A percentile compares a stretch with the other conserved stretches of the same genome.
These are phyloP conservation scores for Megaceryle maxima DNA, from an alignment of 2,113 vertebrate species.

Conservation along the genomic window DNA sequence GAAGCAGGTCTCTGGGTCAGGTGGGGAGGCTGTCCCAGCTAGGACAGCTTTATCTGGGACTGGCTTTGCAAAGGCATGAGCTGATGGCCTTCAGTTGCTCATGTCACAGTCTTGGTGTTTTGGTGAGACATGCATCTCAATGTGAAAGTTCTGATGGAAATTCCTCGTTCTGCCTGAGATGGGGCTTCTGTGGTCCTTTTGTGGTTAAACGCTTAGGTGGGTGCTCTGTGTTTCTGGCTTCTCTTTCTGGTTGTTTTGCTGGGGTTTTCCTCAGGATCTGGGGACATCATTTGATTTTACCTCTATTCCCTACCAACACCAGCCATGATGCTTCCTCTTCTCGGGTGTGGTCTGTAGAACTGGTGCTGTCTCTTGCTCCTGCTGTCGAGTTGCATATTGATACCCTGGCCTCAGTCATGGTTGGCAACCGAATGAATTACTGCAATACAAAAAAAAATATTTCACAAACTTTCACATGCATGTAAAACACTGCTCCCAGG, in stretches of 20 bases:
- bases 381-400: background rate
- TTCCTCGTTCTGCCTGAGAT: background rate
- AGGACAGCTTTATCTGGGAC: background rate
- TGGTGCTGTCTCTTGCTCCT: background rate
- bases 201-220: background rate
- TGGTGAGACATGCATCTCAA: fast-evolving
- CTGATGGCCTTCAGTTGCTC: background rate
- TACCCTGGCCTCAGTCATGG: background rate
- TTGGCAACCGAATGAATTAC: constrained; percentile 1
- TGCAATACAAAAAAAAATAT: constrained; percentile 16
- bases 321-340: background rate
- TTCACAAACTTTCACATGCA: background rate
- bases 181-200: background rate
- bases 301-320: background rate
- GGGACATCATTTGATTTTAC: background rate
- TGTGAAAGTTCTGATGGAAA: background rate
- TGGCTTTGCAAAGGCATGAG: background rate
- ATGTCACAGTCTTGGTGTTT: background rate
- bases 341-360: background rate
- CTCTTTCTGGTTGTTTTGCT: background rate
- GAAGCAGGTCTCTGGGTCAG: background rate
- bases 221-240: background rate
- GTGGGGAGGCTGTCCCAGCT: background rate
- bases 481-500: background rate
- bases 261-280: background rate